Evolutionary conservation across 2,797 vertebrate genomes (phyloP), one percentile per base, ranked within the genome.

Genomic region (Sus cebifrons): DNA sequence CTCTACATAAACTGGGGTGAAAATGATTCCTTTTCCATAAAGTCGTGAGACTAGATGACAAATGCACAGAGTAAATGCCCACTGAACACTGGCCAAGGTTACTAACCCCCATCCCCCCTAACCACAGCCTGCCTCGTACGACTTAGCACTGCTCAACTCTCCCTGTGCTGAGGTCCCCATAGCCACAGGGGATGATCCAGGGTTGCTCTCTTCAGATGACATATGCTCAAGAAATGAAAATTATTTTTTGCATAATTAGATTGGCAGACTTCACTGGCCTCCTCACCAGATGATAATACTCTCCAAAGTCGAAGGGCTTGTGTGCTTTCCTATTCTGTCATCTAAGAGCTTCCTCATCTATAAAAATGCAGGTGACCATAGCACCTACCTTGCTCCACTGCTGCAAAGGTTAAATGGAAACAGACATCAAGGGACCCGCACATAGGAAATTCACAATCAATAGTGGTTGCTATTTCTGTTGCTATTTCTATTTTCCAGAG

Each of bases 181-280:
- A 21, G 67, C 44, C 54, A 77, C 36, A 73, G 1, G 9, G 20
- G 4, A 29, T 32, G 40, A 64, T n/a, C 25, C 27, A 18, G 32
- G 3, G 44, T 49, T 52, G 21, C 17, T 40, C 54, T 78, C 64
- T 32, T 65, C 56, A 77, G 25, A 70, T 29, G 36, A 79, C 17
- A 64, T 2, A 68, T 27, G 6, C 60, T 81, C 68, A 65, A 67
- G 17, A 82, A 78, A 32, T 62, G 3, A 70, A 65, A 56, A n/a
- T n/a, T 94, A 23, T 8, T 49, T 95, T 84, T 79, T 52, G 60
- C 40, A 36, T 68, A 86, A 91, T 91, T 71, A 86, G 52, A 60
- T 11, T 49, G 56, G n/a, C 25, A 74, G 21, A 81, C 32, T 92
- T 78, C 81, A 36, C n/a, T 75, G 2, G 29, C 27, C 27, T 95